Conservation (phyloP, 2,113 vertebrate species). For the Dipodomys ordii region DNA sequence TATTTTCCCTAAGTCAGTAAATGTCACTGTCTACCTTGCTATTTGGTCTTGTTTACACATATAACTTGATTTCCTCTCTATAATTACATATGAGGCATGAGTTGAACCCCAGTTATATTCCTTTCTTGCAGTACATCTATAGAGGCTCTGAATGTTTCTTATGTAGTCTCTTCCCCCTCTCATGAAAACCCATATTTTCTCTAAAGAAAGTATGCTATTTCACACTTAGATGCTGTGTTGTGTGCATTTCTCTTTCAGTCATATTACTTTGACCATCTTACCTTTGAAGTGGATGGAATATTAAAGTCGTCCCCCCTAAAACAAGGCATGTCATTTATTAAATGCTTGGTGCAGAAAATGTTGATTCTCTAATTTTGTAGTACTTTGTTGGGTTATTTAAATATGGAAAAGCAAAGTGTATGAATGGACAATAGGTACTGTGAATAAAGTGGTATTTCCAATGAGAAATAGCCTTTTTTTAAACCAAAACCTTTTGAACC, state of each 20-base stretch:
- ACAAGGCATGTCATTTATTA: too few relatives aligned
- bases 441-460: too few relatives aligned
- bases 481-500: too few relatives aligned
- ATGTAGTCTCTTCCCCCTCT: neutral
- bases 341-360: too few relatives aligned
- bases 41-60: neutral
- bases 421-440: too few relatives aligned
- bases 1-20: neutral
- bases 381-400: too few relatives aligned
- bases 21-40: neutral
- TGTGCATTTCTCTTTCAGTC: neutral
- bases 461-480: too few relatives aligned
- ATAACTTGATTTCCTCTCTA: neutral
- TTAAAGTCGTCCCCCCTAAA: too few relatives aligned
- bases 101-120: neutral
- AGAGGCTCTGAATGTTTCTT: neutral
- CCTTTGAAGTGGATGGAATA: neutral
- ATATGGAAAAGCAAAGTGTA: too few relatives aligned
- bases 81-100: neutral
- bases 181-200: neutral
- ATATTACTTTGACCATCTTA: neutral
- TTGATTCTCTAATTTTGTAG: too few relatives aligned
- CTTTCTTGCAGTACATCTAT: neutral
- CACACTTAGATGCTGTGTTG: neutral
- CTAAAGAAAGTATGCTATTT: neutral